Evolutionary conservation across 2,113 vertebrate species (phyloP).

Genomic region (Megaceryle torquata): DNA sequence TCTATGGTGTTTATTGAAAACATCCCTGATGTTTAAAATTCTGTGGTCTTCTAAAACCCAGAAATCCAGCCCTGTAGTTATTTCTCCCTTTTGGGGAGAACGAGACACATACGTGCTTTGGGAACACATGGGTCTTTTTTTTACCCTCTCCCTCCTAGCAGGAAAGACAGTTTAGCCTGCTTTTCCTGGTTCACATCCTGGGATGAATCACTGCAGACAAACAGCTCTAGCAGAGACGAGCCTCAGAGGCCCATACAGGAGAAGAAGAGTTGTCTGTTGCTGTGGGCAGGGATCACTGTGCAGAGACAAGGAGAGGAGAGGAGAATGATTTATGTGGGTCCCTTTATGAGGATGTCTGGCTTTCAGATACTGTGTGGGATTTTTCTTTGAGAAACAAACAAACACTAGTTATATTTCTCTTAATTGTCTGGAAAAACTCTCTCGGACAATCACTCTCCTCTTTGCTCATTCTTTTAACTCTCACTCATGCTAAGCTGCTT

Average conservation of each 20-base stretch:
- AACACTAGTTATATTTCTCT: neutral
- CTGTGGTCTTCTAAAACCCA: conserved; percentile 54
- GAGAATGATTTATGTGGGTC: conserved; percentile 12
- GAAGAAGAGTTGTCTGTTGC: neutral
- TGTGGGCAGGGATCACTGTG: neutral
- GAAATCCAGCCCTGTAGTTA: conserved; percentile 46
- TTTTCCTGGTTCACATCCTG: conserved; percentile 64
- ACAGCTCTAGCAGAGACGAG: neutral
- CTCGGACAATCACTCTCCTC: neutral
- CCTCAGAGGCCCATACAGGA: neutral
- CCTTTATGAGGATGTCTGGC: conserved; percentile 24
- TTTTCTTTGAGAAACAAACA: conserved; percentile 46
- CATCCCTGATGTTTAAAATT: conserved; percentile 65
- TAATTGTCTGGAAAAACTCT: conserved; percentile 32
- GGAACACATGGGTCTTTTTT: conserved; percentile 22
- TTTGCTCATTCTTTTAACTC: conserved; percentile 38
- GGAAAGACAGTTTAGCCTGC: conserved; percentile 35
- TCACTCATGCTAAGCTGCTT: conserved; percentile 1
- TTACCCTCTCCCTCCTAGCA: neutral
- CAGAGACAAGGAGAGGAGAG: neutral
- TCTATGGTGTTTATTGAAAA: conserved; percentile 73
- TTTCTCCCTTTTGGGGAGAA: conserved; percentile 64
- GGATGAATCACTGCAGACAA: conserved; percentile 46
- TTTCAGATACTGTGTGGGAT: neutral
- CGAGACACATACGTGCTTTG: conserved; percentile 15